Base-by-base conservation (phyloP, 1,140 invertebrate species). In the Zaprionus capensis region DNA sequence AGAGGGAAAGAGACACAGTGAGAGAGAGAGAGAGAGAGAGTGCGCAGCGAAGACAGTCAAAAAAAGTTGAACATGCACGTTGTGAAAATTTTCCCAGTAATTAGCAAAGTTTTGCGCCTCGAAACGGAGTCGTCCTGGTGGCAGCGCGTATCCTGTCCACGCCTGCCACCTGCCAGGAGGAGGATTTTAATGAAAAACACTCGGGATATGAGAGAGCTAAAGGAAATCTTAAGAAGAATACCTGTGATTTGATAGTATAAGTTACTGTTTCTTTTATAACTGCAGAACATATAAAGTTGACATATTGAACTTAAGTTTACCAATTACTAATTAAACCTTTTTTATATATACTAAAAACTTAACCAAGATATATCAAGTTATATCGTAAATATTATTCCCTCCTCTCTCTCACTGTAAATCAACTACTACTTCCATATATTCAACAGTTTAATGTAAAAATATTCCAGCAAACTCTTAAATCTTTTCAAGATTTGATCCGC, bases 51-150 rank as follows among this genome's bases (percentile, higher is more conserved):
- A 51, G 20, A 75, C 67, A 74, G 28, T 17, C 63, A 61, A 70
- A 73, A 81, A 78, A 82, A 87, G 74, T 78, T 77, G 59, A 63
- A 64, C 69, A 63, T 78, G 73, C 74, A 78, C 76, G 80, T 78
- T 90, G 81, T 71, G 81, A 81, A 90, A 82, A 90, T 90, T 73
- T 90, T 90, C 85, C 80, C 85, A 82, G 85, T 90, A 90, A 90
- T 90, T 90, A 90, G 85, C 85, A 90, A 90, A 90, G 85, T 90
- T 90, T 82, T 90, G 62, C 80, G 79, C 81, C 85, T 78, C 75
- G 77, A 81, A 90, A 88, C 82, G 81, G 83, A 76, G 80, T 70
- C 65, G 71, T 80, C 84, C 81, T 80, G 78, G 34, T 24, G 65
- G n/a, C 41, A 34, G 67, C 58, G 58, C 38, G 59, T 59, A 24